These are phyloP conservation scores for Oscarella lobularis DNA, from an alignment of 37 sponge, comb jelly and placozoan species.

Conservation along the genomic window DNA sequence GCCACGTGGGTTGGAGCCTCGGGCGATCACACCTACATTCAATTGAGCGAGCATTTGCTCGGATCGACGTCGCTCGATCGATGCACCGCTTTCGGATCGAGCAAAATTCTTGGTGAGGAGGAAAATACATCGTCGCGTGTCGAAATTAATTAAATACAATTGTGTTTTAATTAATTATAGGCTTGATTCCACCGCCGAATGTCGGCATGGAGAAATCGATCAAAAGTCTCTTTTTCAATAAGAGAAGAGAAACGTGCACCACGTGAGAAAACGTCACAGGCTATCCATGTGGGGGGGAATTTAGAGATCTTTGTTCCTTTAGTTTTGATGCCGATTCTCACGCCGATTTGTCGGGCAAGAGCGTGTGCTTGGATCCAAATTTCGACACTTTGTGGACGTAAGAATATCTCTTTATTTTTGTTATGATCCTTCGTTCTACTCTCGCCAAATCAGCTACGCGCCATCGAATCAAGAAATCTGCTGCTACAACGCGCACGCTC, in stretches of 20 bases:
- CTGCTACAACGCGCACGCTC: conserved; percentile 61
- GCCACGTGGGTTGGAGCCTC: conserved; percentile 48
- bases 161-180: too few species aligned
- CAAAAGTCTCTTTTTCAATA: background rate
- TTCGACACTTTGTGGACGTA: conserved; percentile 64
- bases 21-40: conserved; percentile 59
- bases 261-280: background rate
- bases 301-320: too few species aligned
- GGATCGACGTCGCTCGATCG: conserved; percentile 21
- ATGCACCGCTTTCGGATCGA: conserved; percentile 38
- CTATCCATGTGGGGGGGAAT: too few species aligned
- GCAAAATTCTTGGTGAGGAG: conserved; percentile 18
- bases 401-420: background rate
- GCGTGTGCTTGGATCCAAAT: conserved; percentile 54
- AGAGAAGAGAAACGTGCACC: background rate
- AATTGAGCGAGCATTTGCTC: conserved; percentile 49
- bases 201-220: conserved; percentile 11
- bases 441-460: conserved; percentile 8
- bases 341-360: conserved; percentile 26
- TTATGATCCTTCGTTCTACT: background rate
- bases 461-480: conserved; percentile 10
- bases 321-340: conserved; percentile 17
- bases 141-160: too few species aligned
- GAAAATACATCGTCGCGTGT: too few species aligned
- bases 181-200: conserved; percentile 9